Evolutionary conservation across 2,888 invertebrate species (phyloP).

Genomic region (Apocheima hispidaria): DNA sequence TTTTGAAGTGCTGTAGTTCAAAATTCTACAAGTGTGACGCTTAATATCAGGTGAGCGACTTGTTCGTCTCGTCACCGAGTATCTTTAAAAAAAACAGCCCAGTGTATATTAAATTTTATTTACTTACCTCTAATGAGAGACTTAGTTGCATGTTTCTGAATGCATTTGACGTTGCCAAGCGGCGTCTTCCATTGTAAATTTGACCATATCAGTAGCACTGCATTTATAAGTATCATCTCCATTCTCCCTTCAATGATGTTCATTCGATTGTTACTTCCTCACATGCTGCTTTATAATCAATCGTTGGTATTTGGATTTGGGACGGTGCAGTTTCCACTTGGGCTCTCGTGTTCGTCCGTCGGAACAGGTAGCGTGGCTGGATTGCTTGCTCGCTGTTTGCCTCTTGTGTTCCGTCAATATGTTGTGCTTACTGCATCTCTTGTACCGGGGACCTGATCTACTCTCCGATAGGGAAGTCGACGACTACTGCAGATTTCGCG

Average conservation of each 20-base stretch:
- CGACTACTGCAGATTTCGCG: conserved; percentile 70
- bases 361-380: conserved; percentile 93
- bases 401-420: conserved; percentile 88
- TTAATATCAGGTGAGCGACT: no score
- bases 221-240: conserved; percentile 48
- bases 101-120: not conserved
- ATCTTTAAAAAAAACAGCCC: no score
- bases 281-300: conserved; percentile 82
- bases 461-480: conserved; percentile 70
- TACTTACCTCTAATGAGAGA: not conserved
- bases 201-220: conserved; percentile 38
- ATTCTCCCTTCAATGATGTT: conserved; percentile 49
- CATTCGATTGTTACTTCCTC: conserved; percentile 78
- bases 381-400: conserved; percentile 89
- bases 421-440: conserved; percentile 88
- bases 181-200: conserved; percentile 34
- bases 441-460: conserved; percentile 73
- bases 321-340: conserved; percentile 83
- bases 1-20: no score
- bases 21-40: no score
- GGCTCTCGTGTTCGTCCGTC: conserved; percentile 87
- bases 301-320: conserved; percentile 62
- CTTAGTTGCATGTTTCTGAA: conserved; percentile 1
- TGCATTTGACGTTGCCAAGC: not conserved
- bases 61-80: no score